phyloP scores from a whole-genome alignment of 2,888 invertebrate species.

The Teinopalpus imperialis region DNA sequence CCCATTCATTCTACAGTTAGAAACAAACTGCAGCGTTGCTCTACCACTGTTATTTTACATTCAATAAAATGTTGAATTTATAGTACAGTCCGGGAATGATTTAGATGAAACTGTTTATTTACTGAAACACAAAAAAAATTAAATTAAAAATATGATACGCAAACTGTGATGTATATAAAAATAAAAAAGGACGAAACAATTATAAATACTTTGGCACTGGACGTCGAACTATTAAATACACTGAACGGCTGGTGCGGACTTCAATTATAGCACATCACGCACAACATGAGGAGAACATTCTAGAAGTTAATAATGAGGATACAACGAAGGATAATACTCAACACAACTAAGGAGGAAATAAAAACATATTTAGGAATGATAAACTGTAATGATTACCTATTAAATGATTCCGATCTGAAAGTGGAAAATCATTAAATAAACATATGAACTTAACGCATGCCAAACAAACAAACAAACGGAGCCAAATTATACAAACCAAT shows the following conservation, averaged over 20 bases:
- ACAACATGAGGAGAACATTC: slow-evolving; percentile 56
- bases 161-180: too few species aligned
- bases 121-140: too few species aligned
- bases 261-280: slow-evolving; percentile 49
- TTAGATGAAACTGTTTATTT: too few species aligned
- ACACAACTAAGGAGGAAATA: slow-evolving; percentile 56
- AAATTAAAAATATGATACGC: too few species aligned
- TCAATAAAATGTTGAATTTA: too few species aligned
- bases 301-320: slow-evolving; percentile 49
- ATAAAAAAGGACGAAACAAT: background rate
- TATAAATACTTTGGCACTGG: slow-evolving; percentile 16
- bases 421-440: slow-evolving; percentile 74
- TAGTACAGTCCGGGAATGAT: too few species aligned
- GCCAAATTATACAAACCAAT: slow-evolving; percentile 18
- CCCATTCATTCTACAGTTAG: too few species aligned
- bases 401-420: slow-evolving; percentile 83
- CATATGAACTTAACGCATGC: slow-evolving; percentile 52
- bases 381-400: slow-evolving; percentile 76
- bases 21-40: too few species aligned
- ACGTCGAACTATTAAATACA: slow-evolving; percentile 15
- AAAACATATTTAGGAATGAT: slow-evolving; percentile 50
- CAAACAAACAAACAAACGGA: slow-evolving; percentile 33
- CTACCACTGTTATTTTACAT: too few species aligned
- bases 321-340: slow-evolving; percentile 58
- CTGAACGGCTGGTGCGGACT: slow-evolving; percentile 39